phyloP scores from a whole-genome alignment of 2,797 vertebrate species.

The Thunnus albacares region DNA sequence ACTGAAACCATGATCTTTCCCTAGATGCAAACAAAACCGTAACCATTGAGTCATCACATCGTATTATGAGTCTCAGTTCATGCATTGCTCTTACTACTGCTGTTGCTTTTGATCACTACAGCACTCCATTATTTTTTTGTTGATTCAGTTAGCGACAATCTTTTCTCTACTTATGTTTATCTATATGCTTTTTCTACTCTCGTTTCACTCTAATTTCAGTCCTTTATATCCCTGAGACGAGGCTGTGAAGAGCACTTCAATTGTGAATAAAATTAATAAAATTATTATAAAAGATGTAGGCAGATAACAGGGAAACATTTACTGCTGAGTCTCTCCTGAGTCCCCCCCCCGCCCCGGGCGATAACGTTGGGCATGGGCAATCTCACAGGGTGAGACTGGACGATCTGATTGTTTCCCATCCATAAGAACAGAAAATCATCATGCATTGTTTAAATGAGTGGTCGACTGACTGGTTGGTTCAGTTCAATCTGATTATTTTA shows the following conservation, averaged over 20 bases:
- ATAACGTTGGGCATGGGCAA: no score
- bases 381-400: no score
- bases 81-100: no score
- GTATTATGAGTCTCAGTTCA: neutral
- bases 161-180: neutral
- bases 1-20: no score
- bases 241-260: slow-evolving; percentile 1
- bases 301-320: no score
- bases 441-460: neutral
- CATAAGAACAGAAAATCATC: neutral
- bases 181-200: neutral
- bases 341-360: no score
- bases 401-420: neutral
- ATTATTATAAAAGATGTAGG: no score
- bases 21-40: no score
- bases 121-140: neutral
- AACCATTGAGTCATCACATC: no score
- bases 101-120: no score
- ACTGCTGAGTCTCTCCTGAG: no score
- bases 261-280: neutral
- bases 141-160: neutral
- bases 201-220: neutral
- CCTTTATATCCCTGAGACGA: neutral
- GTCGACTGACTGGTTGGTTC: neutral
- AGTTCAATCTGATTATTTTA: neutral